Percentiles rank a stretch among this genome's conserved stretches.
These are phyloP conservation scores for Euproctis similis DNA, from an alignment of 2,888 invertebrate species.

Conservation along the genomic window DNA sequence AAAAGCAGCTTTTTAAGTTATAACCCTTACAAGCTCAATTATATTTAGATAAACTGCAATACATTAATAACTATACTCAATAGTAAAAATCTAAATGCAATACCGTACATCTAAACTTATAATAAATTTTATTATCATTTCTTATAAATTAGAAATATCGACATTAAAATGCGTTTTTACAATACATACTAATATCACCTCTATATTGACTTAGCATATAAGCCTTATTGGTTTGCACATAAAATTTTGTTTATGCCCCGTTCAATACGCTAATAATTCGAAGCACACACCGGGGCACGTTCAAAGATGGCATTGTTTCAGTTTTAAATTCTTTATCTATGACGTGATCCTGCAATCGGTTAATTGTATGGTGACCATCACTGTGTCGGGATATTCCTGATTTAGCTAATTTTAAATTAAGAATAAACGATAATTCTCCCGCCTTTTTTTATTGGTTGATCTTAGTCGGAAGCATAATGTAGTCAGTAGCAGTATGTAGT, in stretches of 20 bases:
- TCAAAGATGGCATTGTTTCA: constrained; percentile 64
- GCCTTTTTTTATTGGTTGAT: no score
- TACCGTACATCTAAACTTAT: constrained; percentile 16
- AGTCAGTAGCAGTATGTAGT: no score
- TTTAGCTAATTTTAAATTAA: no score
- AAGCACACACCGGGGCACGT: constrained; percentile 43
- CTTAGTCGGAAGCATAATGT: no score
- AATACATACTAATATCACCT: constrained; percentile 1
- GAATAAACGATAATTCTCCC: no score
- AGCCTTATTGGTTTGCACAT: no score
- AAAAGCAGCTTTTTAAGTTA: no score
- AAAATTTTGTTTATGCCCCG: no score
- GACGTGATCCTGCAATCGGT: constrained; percentile 51
- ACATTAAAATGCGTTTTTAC: constrained; percentile 15
- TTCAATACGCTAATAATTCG: no score
- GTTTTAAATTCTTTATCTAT: constrained; percentile 62
- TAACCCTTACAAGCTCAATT: background rate
- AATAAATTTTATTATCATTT: constrained; percentile 25
- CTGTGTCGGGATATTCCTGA: no score
- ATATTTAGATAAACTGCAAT: background rate
- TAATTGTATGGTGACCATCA: constrained; percentile 26
- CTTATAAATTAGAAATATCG: constrained; percentile 24
- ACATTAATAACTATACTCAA: no score
- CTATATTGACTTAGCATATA: background rate
- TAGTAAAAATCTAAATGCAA: no score